A percentile compares a stretch with the other conserved stretches of the same genome.
Conservation (phyloP, 1,140 invertebrate species). For the Monochamus saltuarius region DNA sequence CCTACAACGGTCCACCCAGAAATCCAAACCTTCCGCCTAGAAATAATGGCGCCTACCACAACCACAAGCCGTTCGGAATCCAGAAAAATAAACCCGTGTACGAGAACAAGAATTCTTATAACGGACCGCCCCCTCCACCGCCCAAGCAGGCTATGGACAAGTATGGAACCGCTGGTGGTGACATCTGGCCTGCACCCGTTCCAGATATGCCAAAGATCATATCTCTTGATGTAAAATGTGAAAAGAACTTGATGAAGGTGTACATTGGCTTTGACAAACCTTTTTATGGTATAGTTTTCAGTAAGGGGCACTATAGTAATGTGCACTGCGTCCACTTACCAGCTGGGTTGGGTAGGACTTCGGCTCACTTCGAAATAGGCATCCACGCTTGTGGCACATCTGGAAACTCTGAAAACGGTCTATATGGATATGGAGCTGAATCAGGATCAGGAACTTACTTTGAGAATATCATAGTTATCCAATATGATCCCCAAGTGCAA, state of each 20-base stretch:
- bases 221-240: constrained; percentile 89
- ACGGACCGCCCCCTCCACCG: constrained; percentile 64
- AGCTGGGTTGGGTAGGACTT: constrained; percentile 79
- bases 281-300: constrained; percentile 93
- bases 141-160: constrained; percentile 60
- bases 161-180: constrained; percentile 57
- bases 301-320: constrained; percentile 89
- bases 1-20: constrained; percentile 55
- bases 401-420: constrained; percentile 85
- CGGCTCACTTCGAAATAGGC: constrained; percentile 87
- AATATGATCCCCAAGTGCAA: constrained; percentile 93
- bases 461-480: constrained; percentile 92
- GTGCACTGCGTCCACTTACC: constrained; percentile 89
- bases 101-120: constrained; percentile 61
- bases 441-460: constrained; percentile 89
- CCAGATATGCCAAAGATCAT: constrained; percentile 90
- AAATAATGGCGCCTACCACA: constrained; percentile 34
- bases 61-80: constrained; percentile 49
- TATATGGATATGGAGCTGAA: constrained; percentile 79
- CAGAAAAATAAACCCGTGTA: constrained; percentile 40
- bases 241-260: constrained; percentile 91
- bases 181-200: constrained; percentile 77
- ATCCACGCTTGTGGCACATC: constrained; percentile 89
- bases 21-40: constrained; percentile 26
- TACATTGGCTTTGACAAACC: constrained; percentile 89